Base-by-base conservation (phyloP, 2,113 vertebrate genomes). In the Haemorhous mexicanus region DNA sequence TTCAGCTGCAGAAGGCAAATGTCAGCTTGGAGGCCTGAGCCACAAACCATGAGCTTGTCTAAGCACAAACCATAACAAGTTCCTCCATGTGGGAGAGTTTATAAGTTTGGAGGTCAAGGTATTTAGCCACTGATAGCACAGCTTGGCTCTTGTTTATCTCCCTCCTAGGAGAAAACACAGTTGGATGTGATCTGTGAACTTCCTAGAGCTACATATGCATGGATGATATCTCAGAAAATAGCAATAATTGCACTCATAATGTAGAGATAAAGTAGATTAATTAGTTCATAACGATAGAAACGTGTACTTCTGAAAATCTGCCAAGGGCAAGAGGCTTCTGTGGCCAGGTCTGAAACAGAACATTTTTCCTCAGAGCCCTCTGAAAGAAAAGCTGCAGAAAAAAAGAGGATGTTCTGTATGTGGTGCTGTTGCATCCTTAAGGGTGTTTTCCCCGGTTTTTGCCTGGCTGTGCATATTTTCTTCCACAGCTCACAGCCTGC, bases 11-110 rank as follows among this genome's bases (percentile, higher is more conserved):
- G 92, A 90, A 77, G 76, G 52, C 78, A 47, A 74, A 84, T 5
- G 14, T 74, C 75, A 88, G 75, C 46, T 68, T 44, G 61, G 67
- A 74, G 58, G 55, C 64, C 84, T 27, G 33, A 87, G 93, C 87
- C 89, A 91, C 89, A 70, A 93, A 63, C 87, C 19, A 24, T 72
- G 93, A 47, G 3, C 91, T 92, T 96, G 85, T 89, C 87, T 66
- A 7, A 56, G 96, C 39, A 84, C 64, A 86, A 89, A 66, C 79
- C 64, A 43, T 67, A 93, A 70, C 35, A 69, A 44, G 55, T 68
- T 76, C n/a, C 41, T 89, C 83, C 27, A 4, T 69, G 74, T 44
- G 17, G 79, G 47, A 50, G 77, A 81, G 63, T 84, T 89, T 68
- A 61, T 52, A 33, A 15, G 56, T 58, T 82, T 75, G 82, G 83